phyloP scores from a whole-genome alignment of 2,888 invertebrate genomes.

The Zaprionus lineosus region DNA sequence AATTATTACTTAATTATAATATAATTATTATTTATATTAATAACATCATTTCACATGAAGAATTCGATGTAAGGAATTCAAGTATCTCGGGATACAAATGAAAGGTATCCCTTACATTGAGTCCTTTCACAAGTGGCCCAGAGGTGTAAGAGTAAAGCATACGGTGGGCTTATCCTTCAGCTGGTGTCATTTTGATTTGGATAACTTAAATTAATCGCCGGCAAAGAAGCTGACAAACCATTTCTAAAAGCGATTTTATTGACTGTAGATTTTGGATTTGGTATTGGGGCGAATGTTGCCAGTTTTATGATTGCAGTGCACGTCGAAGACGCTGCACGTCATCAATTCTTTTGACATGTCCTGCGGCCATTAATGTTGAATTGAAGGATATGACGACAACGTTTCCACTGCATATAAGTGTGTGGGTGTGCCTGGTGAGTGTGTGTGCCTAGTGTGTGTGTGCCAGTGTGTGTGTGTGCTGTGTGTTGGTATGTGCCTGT shows the following conservation, averaged over 20 bases:
- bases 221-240: constrained; percentile 52
- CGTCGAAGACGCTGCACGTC: constrained; percentile 66
- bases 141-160: too few relatives aligned
- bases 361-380: constrained; percentile 70
- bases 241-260: constrained; percentile 55
- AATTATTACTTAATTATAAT: too few relatives aligned
- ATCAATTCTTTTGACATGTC: constrained; percentile 78
- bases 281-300: constrained; percentile 22
- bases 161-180: too few relatives aligned
- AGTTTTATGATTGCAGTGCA: constrained; percentile 65
- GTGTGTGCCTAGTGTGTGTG: constrained; percentile 15
- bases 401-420: constrained; percentile 18
- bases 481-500: constrained; percentile 24
- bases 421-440: not conserved
- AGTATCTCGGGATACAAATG: too few relatives aligned
- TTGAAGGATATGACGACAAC: constrained; percentile 34
- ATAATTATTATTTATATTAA: too few relatives aligned
- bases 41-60: too few relatives aligned
- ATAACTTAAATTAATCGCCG: constrained; percentile 60
- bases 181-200: constrained; percentile 7
- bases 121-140: too few relatives aligned
- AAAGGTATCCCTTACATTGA: too few relatives aligned
- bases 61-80: too few relatives aligned
- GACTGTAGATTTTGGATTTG: constrained; percentile 24
- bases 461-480: constrained; percentile 1